Evolutionary conservation across 1,140 invertebrate species (phyloP), one percentile per base, ranked within the genome.

Genomic region (Pseudoatta argentina): DNA sequence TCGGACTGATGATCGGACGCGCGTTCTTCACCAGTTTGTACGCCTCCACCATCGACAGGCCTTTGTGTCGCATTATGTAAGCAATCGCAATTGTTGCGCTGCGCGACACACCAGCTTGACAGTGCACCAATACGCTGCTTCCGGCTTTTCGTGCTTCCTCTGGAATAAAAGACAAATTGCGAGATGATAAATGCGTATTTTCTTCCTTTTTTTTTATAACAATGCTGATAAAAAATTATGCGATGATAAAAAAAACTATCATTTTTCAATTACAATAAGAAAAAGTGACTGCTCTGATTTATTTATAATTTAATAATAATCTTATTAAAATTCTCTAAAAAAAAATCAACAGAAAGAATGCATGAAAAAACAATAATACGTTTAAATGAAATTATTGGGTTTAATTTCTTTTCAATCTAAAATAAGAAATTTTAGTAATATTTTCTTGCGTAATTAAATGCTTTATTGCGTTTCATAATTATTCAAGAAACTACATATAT

Each of bases 1-100:
- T 99, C 0, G 98, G 98, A 67, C 98, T 99, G 90, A 99, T 99
- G 93, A 99, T 99, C 44, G 97, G 97, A 69, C 99, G 96, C 66
- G 97, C 97, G 66, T 96, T 96, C 93, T 99, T 98, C 55, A 99
- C 98, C 91, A 97, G 96, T 89, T 97, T 97, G 95, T 98, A 99
- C 3, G 98, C 98, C 91, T 99, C 98, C 39, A 98, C 96, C 96
- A 98, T 98, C n/a, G 97, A 97, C 92, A 98, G 94, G 67, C 97
- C 96, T 90, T 97, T 97, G 95, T 98, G 97, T 90, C 98, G 97
- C 98, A 99, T 99, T 86, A 99, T 96, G 95, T 99, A 99, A 14
- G 98, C 98, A 90, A 99, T 99, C 89, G 98, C 98, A 87, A 99
- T 97, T 61, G 98, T 99, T 77, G 98, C 98, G 85, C 98, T 99